Evolutionary conservation across 1,140 invertebrate genomes (phyloP).

Genomic region (Diprion similis): DNA sequence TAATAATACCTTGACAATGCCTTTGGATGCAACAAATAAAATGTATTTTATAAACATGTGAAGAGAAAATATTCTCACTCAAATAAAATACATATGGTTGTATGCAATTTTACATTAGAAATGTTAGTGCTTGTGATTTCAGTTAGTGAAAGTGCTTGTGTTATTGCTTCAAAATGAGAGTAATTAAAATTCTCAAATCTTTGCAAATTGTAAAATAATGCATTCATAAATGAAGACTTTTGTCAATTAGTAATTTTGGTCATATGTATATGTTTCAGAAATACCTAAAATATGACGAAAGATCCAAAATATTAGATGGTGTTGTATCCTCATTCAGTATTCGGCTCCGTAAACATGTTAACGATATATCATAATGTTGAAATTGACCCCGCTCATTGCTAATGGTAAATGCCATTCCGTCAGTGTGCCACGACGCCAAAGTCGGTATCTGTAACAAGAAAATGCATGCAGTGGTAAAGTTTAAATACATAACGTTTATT

Average conservation of each 20-base stretch:
- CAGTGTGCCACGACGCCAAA: conserved; percentile 75
- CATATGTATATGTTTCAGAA: background rate
- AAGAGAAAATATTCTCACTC: background rate
- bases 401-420: conserved; percentile 72
- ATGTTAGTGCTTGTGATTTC: too few species aligned
- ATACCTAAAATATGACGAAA: conserved; percentile 75
- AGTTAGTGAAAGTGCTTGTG: too few species aligned
- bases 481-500: conserved; percentile 17
- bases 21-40: conserved; percentile 15
- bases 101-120: background rate
- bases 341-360: conserved; percentile 73
- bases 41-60: background rate
- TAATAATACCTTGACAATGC: background rate
- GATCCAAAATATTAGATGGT: conserved; percentile 69
- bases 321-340: conserved; percentile 72
- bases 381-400: conserved; percentile 77
- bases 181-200: too few species aligned
- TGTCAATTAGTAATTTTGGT: too few species aligned
- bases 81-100: background rate
- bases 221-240: too few species aligned
- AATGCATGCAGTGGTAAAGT: conserved; percentile 6
- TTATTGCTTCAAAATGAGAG: too few species aligned
- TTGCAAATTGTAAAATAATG: too few species aligned
- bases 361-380: conserved; percentile 79
- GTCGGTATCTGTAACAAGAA: conserved; percentile 68